Base-by-base conservation (phyloP, 30 jellyfish, hydroid and myxozoan genomes). In the Morbakka virulenta region DNA sequence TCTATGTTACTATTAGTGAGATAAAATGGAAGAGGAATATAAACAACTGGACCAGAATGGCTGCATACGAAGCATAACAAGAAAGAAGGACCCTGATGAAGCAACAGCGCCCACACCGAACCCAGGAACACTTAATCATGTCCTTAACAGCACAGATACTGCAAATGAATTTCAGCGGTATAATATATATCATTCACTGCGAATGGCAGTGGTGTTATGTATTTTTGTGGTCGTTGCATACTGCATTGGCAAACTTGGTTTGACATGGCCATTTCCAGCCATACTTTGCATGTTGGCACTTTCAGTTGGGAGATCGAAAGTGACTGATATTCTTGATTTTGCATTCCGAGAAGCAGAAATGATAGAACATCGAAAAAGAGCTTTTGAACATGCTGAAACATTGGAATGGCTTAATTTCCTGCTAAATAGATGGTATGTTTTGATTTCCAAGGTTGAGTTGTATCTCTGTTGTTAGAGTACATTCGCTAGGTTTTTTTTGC, bases 321-420 rank as follows among this genome's bases (percentile, higher is more conserved):
- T 80, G 3, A n/a, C 62, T 21, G 78, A 74, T 14, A 85, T 92
- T 21, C 93, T 84, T 22, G 79, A 79, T 26, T 92, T 94, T 89
- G 94, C 89, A 27, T 80, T 51, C 72, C 63, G 87, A 4, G 98
- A 92, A 74, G 96, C 95, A 20, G 96, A 92, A 66, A 67, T 73
- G 52, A 75, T 87, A 25, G 95, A 92, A 48, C 96, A 92, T 48
- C 77, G 98, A 36, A 92, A 83, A 47, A 76, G 87, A 64, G 98
- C 98, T 0, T 79, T 92, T 41, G 92, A 72, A 12, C 94, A 85
- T 36, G 89, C 98, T 22, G 98, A 92, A 72, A 92, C 98, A 24
- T 95, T 84, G 6, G 98, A 92, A 35, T 92, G 98, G 98, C 74
- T 92, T 12, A 92, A 92, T 74, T 92, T 75, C 62, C 71, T 92